Conservation (phyloP, 2,888 invertebrate species). For the Trissolcus japonicus region DNA sequence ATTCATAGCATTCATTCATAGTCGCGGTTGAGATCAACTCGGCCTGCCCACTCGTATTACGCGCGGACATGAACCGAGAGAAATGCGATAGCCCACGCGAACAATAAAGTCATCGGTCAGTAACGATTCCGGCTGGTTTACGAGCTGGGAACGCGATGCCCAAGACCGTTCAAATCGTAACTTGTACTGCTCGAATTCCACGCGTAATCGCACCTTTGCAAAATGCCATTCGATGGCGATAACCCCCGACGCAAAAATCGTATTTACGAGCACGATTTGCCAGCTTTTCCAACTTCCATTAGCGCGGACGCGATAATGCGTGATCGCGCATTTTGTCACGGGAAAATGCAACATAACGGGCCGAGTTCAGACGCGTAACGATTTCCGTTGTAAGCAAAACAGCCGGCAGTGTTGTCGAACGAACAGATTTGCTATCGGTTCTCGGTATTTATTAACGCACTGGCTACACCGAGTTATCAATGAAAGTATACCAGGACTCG, state of each 20-base stretch:
- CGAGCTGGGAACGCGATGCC: slow-evolving; percentile 33
- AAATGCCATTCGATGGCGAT: slow-evolving; percentile 8
- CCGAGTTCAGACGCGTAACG: background rate
- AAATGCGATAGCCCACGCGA: slow-evolving; percentile 53
- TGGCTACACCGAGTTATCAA: slow-evolving; percentile 20
- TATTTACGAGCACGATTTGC: slow-evolving; percentile 23
- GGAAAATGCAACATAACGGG: slow-evolving; percentile 10
- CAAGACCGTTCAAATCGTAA: slow-evolving; percentile 15
- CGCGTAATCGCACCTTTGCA: slow-evolving; percentile 26
- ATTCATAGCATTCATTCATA: slow-evolving; percentile 54
- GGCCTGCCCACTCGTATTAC: slow-evolving; percentile 38
- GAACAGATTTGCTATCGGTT: slow-evolving; percentile 23
- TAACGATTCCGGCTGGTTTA: slow-evolving; percentile 49
- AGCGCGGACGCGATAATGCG: slow-evolving; percentile 14
- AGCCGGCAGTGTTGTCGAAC: slow-evolving; percentile 3
- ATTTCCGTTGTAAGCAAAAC: slow-evolving; percentile 10
- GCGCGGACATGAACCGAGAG: slow-evolving; percentile 30
- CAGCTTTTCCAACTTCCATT: slow-evolving; percentile 8
- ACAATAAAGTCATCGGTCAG: slow-evolving; percentile 53
- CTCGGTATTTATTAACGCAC: slow-evolving; percentile 18
- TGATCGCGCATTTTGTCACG: slow-evolving; percentile 7
- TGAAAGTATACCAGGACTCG: slow-evolving; percentile 14
- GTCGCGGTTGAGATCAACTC: slow-evolving; percentile 29
- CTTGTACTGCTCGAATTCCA: slow-evolving; percentile 43
- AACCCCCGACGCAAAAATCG: slow-evolving; percentile 13